phyloP scores from a whole-genome alignment of 2,888 invertebrate genomes.

The Archips crataeganus region DNA sequence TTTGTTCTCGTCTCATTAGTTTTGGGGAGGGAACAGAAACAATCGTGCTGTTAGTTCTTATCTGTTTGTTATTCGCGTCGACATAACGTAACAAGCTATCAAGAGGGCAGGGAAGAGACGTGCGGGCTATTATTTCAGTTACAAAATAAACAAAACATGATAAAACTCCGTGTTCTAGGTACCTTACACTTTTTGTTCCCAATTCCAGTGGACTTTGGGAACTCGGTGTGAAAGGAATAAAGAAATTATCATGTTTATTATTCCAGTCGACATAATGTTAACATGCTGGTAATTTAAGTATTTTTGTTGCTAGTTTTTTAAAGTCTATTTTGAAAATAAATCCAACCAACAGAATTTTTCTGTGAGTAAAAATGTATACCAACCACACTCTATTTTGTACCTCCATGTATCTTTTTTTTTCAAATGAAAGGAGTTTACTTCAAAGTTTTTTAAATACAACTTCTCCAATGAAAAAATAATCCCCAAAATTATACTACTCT shows the following conservation, averaged over 20 bases:
- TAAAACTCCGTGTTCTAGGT: not conserved
- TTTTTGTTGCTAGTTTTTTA: no score
- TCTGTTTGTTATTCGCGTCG: conserved; percentile 18
- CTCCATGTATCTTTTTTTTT: no score
- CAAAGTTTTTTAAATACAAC: no score
- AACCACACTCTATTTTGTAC: not conserved
- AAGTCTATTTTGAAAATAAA: no score
- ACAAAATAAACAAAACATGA: not conserved
- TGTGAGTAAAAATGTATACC: not conserved
- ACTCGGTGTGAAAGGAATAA: not conserved
- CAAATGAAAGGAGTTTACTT: no score
- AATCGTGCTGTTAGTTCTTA: conserved; percentile 1
- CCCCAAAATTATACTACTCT: no score
- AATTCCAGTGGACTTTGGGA: not conserved
- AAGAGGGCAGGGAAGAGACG: conserved; percentile 13
- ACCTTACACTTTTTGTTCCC: not conserved
- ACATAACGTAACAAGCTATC: conserved; percentile 29
- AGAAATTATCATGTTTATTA: not conserved
- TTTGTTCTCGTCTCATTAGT: not conserved
- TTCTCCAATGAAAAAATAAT: no score
- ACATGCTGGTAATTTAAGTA: no score
- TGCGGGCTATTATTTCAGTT: not conserved
- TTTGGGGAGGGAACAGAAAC: not conserved
- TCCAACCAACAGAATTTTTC: no score
- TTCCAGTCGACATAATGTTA: no score